Conservation (phyloP, 2,888 invertebrate genomes). For the Myopa testacea region DNA sequence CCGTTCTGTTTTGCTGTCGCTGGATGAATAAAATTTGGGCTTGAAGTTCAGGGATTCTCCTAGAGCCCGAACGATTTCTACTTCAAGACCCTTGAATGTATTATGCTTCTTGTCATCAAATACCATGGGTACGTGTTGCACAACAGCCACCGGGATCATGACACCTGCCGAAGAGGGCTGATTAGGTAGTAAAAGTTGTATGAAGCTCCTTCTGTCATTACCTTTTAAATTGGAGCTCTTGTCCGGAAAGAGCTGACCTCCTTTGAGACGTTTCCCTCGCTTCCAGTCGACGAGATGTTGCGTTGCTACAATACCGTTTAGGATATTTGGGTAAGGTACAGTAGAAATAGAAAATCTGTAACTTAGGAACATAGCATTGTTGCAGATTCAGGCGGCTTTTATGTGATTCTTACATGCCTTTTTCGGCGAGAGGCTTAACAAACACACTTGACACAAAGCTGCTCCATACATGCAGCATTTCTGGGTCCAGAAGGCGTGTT, state of each 20-base stretch:
- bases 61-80: conserved; percentile 71
- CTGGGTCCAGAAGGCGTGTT: conserved; percentile 74
- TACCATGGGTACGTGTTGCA: conserved; percentile 65
- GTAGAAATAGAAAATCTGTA: conserved; percentile 80
- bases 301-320: conserved; percentile 71
- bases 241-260: conserved; percentile 59
- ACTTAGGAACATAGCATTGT: background rate
- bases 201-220: conserved; percentile 41
- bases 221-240: conserved; percentile 65
- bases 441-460: conserved; percentile 81
- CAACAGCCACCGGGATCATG: conserved; percentile 54
- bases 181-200: background rate
- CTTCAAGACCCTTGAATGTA: conserved; percentile 59
- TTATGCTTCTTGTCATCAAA: conserved; percentile 43
- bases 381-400: background rate
- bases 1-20: conserved; percentile 72
- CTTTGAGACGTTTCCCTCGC: conserved; percentile 70
- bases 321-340: conserved; percentile 78
- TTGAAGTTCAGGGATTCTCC: conserved; percentile 79
- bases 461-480: conserved; percentile 81
- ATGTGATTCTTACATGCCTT: conserved; percentile 39
- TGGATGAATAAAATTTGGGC: conserved; percentile 76
- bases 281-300: conserved; percentile 78
- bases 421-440: conserved; percentile 68
- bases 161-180: conserved; percentile 54